A percentile compares a stretch with the other conserved stretches of the same genome.
Evolutionary conservation across 2,113 vertebrate genomes (phyloP).

Genomic region (Ammodytes marinus): DNA sequence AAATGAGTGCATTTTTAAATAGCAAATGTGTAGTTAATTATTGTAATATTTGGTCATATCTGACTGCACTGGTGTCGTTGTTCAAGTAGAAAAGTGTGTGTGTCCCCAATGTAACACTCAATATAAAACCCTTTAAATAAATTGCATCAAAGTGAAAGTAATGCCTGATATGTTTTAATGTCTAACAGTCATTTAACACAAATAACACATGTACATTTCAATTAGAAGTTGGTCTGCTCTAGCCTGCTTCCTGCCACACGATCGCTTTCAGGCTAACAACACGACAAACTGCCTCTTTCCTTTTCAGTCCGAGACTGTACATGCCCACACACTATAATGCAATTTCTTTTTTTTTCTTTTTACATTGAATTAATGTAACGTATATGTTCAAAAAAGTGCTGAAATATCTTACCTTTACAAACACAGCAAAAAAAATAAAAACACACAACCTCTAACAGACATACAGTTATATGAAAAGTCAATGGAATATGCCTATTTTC

Average conservation of each 20-base stretch:
- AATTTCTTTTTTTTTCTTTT: background rate
- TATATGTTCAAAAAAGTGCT: slow-evolving; percentile 83
- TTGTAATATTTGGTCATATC: background rate
- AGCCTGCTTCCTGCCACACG: slow-evolving; percentile 53
- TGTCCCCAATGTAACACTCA: background rate
- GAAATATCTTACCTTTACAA: slow-evolving; percentile 82
- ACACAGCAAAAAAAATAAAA: slow-evolving; percentile 74
- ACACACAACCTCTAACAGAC: slow-evolving; percentile 73
- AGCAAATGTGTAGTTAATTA: background rate
- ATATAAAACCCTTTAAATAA: slow-evolving; percentile 45
- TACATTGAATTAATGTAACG: slow-evolving; percentile 61
- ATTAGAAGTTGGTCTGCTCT: slow-evolving; percentile 52
- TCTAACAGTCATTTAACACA: slow-evolving; percentile 76
- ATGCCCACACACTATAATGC: slow-evolving; percentile 60
- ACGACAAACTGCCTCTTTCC: slow-evolving; percentile 65
- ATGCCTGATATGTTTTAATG: slow-evolving; percentile 84
- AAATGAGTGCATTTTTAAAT: background rate
- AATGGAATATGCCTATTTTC: slow-evolving; percentile 74
- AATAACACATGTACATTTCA: slow-evolving; percentile 77
- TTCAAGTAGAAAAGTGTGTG: background rate
- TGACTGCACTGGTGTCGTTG: background rate
- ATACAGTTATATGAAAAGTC: slow-evolving; percentile 61
- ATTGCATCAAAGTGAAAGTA: slow-evolving; percentile 52
- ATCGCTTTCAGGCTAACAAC: slow-evolving; percentile 53
- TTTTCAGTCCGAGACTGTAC: slow-evolving; percentile 56